These are phyloP conservation scores for Crax fasciolata DNA, from an alignment of 2,797 vertebrate genomes.

Conservation along the genomic window DNA sequence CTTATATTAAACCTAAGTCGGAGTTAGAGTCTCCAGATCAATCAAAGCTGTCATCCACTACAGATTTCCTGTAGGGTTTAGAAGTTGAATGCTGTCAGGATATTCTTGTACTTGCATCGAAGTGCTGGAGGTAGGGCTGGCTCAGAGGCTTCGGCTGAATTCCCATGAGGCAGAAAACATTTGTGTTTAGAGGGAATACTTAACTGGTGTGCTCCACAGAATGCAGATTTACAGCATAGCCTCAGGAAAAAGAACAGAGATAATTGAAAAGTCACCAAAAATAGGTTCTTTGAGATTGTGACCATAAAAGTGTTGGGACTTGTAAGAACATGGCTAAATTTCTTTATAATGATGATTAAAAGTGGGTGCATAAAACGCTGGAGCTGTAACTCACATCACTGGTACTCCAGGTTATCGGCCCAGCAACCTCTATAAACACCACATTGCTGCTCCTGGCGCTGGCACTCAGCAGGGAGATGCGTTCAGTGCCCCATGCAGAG, in stretches of 20 bases:
- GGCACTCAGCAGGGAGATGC: not conserved
- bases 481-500: not conserved
- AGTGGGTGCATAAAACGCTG: not conserved
- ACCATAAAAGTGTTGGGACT: not conserved
- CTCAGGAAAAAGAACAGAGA: not conserved
- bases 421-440: not conserved
- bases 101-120: accelerated
- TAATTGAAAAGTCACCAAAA: not conserved
- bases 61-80: not conserved
- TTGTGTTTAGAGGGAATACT: not conserved
- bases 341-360: not conserved
- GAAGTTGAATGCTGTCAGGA: accelerated
- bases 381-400: not conserved
- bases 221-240: not conserved
- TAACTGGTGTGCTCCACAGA: not conserved
- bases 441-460: not conserved
- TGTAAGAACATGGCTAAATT: not conserved
- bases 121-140: not conserved
- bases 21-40: not conserved
- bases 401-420: not conserved
- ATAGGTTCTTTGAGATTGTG: not conserved
- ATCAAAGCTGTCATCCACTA: accelerated
- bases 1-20: accelerated
- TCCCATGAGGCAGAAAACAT: not conserved
- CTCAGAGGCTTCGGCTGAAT: not conserved